Conservation (phyloP, 30 jellyfish, hydroid and myxozoan species). For the Phacellophora camtschatica region DNA sequence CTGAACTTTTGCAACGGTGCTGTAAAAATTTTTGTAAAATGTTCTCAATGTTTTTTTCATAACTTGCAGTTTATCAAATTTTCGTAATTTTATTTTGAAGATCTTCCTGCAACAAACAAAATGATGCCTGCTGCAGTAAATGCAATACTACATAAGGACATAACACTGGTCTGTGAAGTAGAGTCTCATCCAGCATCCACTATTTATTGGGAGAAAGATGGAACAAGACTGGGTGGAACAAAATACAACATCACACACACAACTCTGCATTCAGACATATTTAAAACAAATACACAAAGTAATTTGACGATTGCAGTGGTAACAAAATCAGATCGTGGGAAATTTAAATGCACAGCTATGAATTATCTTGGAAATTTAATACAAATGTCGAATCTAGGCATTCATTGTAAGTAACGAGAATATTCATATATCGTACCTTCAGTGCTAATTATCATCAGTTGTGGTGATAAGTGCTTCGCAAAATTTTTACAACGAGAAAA, state of each 20-base stretch:
- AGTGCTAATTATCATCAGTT: no score
- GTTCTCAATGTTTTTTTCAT: no score
- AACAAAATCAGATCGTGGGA: background rate
- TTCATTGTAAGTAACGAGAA: conserved; percentile 38
- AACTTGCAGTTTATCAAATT: no score
- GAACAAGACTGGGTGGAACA: background rate
- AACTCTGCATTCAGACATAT: background rate
- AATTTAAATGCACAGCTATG: conserved; percentile 14
- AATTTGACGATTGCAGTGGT: background rate
- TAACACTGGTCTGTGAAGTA: background rate
- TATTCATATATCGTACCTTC: no score
- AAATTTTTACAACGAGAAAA: no score
- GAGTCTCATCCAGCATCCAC: conserved; percentile 28
- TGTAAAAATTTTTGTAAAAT: no score
- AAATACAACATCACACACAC: background rate
- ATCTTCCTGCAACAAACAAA: background rate
- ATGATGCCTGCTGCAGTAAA: background rate
- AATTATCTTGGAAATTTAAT: conserved; percentile 26
- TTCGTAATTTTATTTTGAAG: background rate
- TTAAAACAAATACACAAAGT: conserved; percentile 4
- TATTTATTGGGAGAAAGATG: conserved; percentile 39
- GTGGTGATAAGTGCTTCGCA: no score
- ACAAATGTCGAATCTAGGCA: background rate
- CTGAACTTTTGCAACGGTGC: no score
- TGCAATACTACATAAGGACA: background rate